Base-by-base conservation (phyloP, 2,113 vertebrate genomes). In the Platysteira castanea region DNA sequence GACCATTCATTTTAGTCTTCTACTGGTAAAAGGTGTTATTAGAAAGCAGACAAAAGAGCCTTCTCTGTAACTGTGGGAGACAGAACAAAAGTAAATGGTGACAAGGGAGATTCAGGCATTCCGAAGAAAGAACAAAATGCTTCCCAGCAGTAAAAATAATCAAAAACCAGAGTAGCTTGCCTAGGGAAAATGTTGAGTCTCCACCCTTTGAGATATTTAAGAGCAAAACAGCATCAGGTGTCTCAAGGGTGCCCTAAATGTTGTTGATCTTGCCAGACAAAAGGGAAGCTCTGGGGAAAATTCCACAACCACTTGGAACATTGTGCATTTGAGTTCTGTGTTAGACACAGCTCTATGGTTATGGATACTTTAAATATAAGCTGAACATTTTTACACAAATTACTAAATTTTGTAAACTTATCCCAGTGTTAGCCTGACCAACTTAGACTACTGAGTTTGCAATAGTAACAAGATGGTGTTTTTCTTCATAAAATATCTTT, bases 291-390 rank as follows among this genome's bases (percentile, higher is more conserved):
- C 42, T 53, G 39, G 4, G 6, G 21, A 75, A 7, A 79, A 39
- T 28, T 33, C 8, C 19, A 35, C 12, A 79, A 5, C 1, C 3
- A 11, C 14, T 82, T 61, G 31, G 37, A 75, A 27, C 0, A 0
- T 35, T 47, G 8, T 27, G 9, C 6, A 9, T 67, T 28, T 49
- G 24, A 49, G 44, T 50, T 53, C 16, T 8, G 17, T 50, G 13
- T 18, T 53, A 79, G 64, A 70, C 10, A 39, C 13, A 50, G 15
- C 13, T 84, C 73, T 84, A 20, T 44, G 10, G 3, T 92, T 39
- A 47, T 4, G 9, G 47, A 20, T 39, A n/a, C 6, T 68, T 52
- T 56, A 80, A 70, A 79, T 13, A 35, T 9, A 59, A 33, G 13
- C 21, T 67, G 44, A 76, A 41, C 6, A 11, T 37, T 63, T 81